Evolutionary conservation across 2,888 invertebrate species (phyloP).

Genomic region (Helicoverpa assulta): DNA sequence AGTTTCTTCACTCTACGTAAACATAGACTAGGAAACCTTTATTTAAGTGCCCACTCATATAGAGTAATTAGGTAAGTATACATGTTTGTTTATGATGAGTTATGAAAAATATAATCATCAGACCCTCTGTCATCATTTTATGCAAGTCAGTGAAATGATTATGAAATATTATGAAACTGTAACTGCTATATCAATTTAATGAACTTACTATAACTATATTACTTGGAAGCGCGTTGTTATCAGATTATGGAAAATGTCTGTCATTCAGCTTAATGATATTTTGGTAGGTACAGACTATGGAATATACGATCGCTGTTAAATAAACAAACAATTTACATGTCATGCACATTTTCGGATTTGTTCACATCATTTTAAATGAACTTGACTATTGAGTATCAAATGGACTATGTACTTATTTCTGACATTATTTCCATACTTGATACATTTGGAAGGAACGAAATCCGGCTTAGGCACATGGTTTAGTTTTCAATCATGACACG

Average conservation of each 20-base stretch:
- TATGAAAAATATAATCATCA: not conserved
- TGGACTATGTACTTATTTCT: too few relatives aligned
- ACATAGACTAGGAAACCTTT: not conserved
- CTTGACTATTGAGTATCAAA: too few relatives aligned
- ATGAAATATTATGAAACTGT: not conserved
- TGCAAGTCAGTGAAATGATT: not conserved
- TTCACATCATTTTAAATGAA: too few relatives aligned
- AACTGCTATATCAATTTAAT: not conserved
- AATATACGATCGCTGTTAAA: not conserved
- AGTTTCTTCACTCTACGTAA: not conserved
- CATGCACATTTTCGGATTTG: not conserved
- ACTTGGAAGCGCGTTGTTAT: not conserved
- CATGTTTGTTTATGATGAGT: not conserved
- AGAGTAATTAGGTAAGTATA: not conserved
- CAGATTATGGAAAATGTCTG: not conserved
- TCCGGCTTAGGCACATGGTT: too few relatives aligned
- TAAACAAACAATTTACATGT: slow-evolving; percentile 1
- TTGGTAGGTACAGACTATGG: not conserved
- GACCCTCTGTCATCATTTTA: not conserved
- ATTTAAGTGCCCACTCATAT: not conserved
- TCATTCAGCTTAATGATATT: not conserved
- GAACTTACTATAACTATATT: not conserved
- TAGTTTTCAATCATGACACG: too few relatives aligned
- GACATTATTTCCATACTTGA: too few relatives aligned
- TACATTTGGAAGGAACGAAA: too few relatives aligned